phyloP scores from a whole-genome alignment of 2,888 invertebrate genomes.

The Crematogaster levior region DNA sequence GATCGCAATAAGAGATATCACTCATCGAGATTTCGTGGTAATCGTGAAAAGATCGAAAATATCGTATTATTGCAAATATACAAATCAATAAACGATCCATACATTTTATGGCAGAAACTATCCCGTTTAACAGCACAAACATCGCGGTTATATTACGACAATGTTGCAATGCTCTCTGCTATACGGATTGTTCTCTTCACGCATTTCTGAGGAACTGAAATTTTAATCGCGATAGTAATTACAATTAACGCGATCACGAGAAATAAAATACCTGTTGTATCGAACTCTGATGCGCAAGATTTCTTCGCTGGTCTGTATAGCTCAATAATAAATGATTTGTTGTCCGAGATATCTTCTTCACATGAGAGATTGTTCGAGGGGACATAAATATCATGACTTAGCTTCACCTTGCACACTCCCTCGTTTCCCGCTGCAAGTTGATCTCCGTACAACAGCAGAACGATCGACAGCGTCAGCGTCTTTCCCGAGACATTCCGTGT shows the following conservation, averaged over 20 bases:
- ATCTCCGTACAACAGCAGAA: conserved; percentile 36
- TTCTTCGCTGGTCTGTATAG: conserved; percentile 10
- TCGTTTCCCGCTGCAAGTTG: background rate
- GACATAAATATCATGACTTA: background rate
- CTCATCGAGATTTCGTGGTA: background rate
- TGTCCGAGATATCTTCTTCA: conserved; percentile 23
- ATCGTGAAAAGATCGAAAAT: background rate
- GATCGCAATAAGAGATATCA: background rate
- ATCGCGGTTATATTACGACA: no score
- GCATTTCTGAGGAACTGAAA: background rate
- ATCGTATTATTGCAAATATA: background rate
- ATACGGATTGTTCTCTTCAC: background rate
- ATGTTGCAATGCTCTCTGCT: no score
- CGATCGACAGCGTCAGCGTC: conserved; percentile 2
- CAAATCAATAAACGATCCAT: background rate
- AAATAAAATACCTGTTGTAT: conserved; percentile 23
- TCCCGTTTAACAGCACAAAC: no score
- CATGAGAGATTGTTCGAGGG: conserved; percentile 38
- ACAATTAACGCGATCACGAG: background rate
- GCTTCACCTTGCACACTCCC: conserved; percentile 34
- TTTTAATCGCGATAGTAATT: background rate
- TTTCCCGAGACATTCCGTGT: background rate
- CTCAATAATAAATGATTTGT: background rate
- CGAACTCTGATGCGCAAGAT: background rate
- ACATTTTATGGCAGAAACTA: background rate